Percentiles rank a stretch among this genome's conserved stretches.
Evolutionary conservation across 2,113 vertebrate species (phyloP).

Genomic region (Blennius ocellaris): DNA sequence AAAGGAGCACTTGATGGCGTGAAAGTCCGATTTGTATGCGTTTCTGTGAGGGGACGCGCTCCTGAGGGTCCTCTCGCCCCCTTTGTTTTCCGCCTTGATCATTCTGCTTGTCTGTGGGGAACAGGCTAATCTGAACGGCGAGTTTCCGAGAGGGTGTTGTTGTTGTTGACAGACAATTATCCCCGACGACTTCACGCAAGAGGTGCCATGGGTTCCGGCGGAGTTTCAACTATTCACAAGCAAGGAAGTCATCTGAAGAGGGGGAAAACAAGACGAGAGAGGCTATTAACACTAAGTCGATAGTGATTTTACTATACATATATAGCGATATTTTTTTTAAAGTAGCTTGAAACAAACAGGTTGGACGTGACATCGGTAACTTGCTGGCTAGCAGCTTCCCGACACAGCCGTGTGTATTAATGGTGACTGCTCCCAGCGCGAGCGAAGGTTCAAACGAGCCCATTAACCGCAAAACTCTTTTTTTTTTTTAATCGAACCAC

Average conservation of each 20-base stretch:
- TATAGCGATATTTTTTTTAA: too few species aligned
- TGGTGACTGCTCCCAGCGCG: constrained; percentile 7
- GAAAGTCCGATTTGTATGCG: constrained; percentile 93
- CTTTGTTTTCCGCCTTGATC: constrained; percentile 92
- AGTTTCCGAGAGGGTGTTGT: background rate
- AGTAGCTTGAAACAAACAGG: background rate
- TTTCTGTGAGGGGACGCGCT: constrained; percentile 94
- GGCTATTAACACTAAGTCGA: constrained; percentile 7
- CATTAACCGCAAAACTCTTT: too few species aligned
- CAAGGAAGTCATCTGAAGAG: constrained; percentile 66
- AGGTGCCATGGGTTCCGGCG: constrained; percentile 65
- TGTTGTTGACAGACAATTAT: constrained; percentile 36
- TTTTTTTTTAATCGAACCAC: background rate
- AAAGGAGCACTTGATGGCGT: constrained; percentile 93
- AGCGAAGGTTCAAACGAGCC: background rate
- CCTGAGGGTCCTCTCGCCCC: constrained; percentile 89
- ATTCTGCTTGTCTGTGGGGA: constrained; percentile 76
- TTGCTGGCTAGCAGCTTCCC: constrained; percentile 10
- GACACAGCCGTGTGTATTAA: constrained; percentile 9
- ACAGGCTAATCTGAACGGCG: constrained; percentile 16
- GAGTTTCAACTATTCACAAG: constrained; percentile 60
- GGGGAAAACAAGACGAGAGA: constrained; percentile 6
- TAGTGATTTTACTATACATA: too few species aligned
- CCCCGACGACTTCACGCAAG: constrained; percentile 46
- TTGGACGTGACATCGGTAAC: background rate